Evolutionary conservation across 2,888 invertebrate genomes (phyloP).

Genomic region (Diaprepes abbreviatus): DNA sequence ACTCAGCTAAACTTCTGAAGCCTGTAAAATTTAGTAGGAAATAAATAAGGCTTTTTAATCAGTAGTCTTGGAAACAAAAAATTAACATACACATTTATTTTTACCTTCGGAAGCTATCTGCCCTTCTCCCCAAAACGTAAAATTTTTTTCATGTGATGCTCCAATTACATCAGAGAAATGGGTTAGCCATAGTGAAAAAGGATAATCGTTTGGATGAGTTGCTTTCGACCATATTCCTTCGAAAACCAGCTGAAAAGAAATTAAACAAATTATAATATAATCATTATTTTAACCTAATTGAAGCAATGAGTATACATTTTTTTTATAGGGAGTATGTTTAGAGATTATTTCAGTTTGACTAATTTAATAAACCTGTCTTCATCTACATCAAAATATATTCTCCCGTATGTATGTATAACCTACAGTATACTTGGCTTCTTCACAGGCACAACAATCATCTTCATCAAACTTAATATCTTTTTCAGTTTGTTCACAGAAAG

Average conservation of each 20-base stretch:
- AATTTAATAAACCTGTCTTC: too few species aligned
- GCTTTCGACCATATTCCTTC: slow-evolving; percentile 96
- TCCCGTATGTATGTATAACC: too few species aligned
- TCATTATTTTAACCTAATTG: too few species aligned
- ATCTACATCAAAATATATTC: too few species aligned
- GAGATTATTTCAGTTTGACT: too few species aligned
- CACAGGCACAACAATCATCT: slow-evolving; percentile 91
- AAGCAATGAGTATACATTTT: too few species aligned
- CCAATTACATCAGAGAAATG: slow-evolving; percentile 98
- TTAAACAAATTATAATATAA: too few species aligned
- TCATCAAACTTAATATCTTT: slow-evolving; percentile 71
- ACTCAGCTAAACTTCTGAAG: slow-evolving; percentile 86
- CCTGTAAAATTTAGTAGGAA: slow-evolving; percentile 61
- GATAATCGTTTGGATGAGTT: slow-evolving; percentile 97
- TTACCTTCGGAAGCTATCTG: slow-evolving; percentile 83
- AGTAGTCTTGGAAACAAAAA: too few species aligned
- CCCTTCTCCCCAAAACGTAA: slow-evolving; percentile 93
- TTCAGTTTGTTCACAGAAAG: slow-evolving; percentile 85
- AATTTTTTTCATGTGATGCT: slow-evolving; percentile 90
- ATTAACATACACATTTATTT: too few species aligned
- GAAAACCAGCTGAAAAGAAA: slow-evolving; percentile 77
- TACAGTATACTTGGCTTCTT: slow-evolving; percentile 95
- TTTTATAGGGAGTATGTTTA: too few species aligned
- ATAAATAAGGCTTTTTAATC: background rate
- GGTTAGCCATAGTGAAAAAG: slow-evolving; percentile 89